A percentile compares a stretch with the other conserved stretches of the same genome.
These are phyloP conservation scores for Neotoxoptera formosana DNA, from an alignment of 1,140 invertebrate species.

Conservation along the genomic window DNA sequence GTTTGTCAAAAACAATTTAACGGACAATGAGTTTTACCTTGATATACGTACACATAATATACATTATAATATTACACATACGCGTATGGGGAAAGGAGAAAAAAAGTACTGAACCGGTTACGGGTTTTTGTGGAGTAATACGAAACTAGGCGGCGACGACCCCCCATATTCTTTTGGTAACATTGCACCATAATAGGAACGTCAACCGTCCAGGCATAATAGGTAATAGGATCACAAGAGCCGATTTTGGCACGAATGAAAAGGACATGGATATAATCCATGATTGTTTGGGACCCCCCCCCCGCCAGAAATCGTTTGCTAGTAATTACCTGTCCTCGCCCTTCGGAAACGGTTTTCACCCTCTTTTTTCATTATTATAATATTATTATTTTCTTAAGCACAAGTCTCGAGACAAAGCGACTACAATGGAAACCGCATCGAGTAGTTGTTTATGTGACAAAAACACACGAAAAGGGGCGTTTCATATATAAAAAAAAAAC, in stretches of 20 bases:
- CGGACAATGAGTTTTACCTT: slow-evolving; percentile 14
- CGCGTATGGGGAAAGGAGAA: not conserved
- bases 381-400: not conserved
- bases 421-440: not conserved
- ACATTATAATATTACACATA: not conserved
- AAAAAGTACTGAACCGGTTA: slow-evolving; percentile 31
- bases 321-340: not conserved
- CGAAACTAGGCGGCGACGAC: slow-evolving; percentile 47
- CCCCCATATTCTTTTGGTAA: slow-evolving; percentile 34
- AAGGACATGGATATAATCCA: slow-evolving; percentile 14
- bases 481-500: not conserved
- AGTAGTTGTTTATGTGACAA: slow-evolving; percentile 10
- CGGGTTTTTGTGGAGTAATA: slow-evolving; percentile 38
- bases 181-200: slow-evolving; percentile 55
- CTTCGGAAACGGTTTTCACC: not conserved
- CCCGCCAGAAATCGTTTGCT: not conserved
- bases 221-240: slow-evolving; percentile 42
- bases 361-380: slow-evolving; percentile 27
- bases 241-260: slow-evolving; percentile 48
- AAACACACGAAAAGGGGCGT: not conserved
- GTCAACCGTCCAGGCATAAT: slow-evolving; percentile 44
- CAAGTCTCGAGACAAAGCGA: not conserved
- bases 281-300: not conserved
- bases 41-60: not conserved
- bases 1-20: slow-evolving; percentile 51